Evolutionary conservation across 2,888 invertebrate species (phyloP).

Genomic region (Malthinus flaveolus): DNA sequence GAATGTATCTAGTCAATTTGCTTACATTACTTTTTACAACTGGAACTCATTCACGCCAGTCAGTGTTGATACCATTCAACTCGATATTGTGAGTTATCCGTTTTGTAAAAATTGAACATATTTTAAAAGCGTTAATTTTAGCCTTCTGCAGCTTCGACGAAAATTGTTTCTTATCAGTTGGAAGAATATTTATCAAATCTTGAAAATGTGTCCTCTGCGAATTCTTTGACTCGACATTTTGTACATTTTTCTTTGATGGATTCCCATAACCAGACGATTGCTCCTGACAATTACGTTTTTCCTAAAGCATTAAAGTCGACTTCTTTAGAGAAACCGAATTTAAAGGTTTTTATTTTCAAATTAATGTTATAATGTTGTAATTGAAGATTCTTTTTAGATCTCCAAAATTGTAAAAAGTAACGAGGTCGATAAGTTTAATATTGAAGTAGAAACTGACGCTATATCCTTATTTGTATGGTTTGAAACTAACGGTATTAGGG

Average conservation of each 20-base stretch:
- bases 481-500: constrained; percentile 59
- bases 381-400: constrained; percentile 9
- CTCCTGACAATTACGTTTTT: constrained; percentile 71
- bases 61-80: background rate
- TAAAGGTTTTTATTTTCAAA: constrained; percentile 51
- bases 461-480: constrained; percentile 74
- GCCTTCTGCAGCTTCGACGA: constrained; percentile 41
- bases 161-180: background rate
- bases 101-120: no score
- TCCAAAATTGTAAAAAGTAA: background rate
- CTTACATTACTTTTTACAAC: constrained; percentile 62
- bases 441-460: constrained; percentile 56
- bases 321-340: constrained; percentile 57
- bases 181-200: background rate
- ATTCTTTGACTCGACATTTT: constrained; percentile 45
- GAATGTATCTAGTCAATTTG: constrained; percentile 50
- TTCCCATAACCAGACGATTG: constrained; percentile 48
- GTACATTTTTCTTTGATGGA: constrained; percentile 57
- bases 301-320: constrained; percentile 63
- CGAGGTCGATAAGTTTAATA: constrained; percentile 37
- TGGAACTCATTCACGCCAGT: constrained; percentile 52
- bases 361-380: background rate
- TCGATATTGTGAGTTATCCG: constrained; percentile 10
- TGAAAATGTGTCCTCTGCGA: background rate
- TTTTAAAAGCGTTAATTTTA: constrained; percentile 33